phyloP scores from a whole-genome alignment of 2,113 vertebrate species.

The Aix galericulata region DNA sequence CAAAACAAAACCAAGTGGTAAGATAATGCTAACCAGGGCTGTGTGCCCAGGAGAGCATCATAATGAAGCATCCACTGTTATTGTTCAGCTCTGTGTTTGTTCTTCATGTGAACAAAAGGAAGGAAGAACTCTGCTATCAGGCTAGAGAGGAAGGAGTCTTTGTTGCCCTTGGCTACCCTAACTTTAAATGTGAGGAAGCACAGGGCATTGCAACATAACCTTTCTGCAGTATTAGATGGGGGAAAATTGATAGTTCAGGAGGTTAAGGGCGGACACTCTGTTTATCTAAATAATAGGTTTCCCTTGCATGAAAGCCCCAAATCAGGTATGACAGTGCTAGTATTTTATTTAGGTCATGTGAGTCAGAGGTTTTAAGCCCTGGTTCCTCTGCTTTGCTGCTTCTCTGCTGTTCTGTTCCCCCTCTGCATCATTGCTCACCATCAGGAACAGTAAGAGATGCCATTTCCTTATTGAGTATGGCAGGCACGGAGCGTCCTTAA shows the following conservation, averaged over 20 bases:
- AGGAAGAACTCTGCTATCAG: slow-evolving; percentile 78
- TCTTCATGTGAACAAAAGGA: slow-evolving; percentile 77
- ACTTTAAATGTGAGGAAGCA: slow-evolving; percentile 78
- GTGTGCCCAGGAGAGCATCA: slow-evolving; percentile 59
- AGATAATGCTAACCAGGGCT: slow-evolving; percentile 71
- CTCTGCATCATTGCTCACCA: neutral
- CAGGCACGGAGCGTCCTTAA: neutral
- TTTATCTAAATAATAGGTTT: slow-evolving; percentile 21
- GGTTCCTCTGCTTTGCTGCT: neutral
- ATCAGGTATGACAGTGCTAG: neutral
- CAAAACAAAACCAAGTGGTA: slow-evolving; percentile 63
- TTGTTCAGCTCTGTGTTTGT: slow-evolving; percentile 73
- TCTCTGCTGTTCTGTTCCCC: neutral
- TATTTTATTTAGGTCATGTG: neutral
- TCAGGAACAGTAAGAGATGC: neutral
- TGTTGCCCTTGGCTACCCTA: slow-evolving; percentile 79
- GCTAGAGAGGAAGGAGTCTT: slow-evolving; percentile 76
- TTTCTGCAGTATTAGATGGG: neutral
- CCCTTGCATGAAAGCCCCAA: slow-evolving; percentile 4
- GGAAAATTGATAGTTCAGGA: slow-evolving; percentile 36
- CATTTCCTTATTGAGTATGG: slow-evolving; percentile 3
- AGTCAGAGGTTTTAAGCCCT: neutral
- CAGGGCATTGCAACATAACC: slow-evolving; percentile 71
- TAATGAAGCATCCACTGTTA: slow-evolving; percentile 68
- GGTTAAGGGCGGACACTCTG: slow-evolving; percentile 4